Evolutionary conservation across 2,888 invertebrate species (phyloP), one percentile per base, ranked within the genome.

Genomic region (Encarsia formosa): DNA sequence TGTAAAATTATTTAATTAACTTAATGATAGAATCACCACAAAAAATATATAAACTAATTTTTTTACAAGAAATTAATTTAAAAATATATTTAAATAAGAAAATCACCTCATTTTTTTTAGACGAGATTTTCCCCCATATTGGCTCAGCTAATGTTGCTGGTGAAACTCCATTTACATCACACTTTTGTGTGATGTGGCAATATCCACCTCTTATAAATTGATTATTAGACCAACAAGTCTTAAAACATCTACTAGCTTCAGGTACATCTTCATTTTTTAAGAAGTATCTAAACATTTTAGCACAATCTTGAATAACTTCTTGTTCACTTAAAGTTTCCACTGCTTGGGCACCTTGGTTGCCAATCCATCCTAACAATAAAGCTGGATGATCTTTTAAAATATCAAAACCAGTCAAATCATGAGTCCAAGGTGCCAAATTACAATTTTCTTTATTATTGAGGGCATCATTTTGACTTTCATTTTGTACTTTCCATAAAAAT

Each of bases 391-490:
- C 58, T 32, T 77, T 71, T 11, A 82, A 65, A 31, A 82, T 75
- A 65, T 86, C 85, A 70, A 87, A 86, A 2, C 85, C 85, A 15
- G 82, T 79, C 23, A 86, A 71, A 61, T 79, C 76, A 58, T 75
- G 74, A 4, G 78, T 75, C 86, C 86, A 87, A 22, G 64, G 53
- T 32, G 73, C 55, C 13, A 68, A 46, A 49, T 63, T 60, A 31
- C 51, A 55, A 48, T 60, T 51, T 32, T 46, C 60, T 58, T 54
- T 26, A 3, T 45, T 63, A 59, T 52, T 58, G 49, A 43, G 59
- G 20, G 1, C 31, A 22, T 44, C 43, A 22, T 62, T 26, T 31
- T 56, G 32, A 20, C 44, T 44, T 22, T 62, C 31, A 23, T 57
- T 13, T 59, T 44, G 50, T 15, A 61, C 53, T 37, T 63, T 68